Conservation (phyloP, 2,113 vertebrate genomes). For the Glareola pratincola region DNA sequence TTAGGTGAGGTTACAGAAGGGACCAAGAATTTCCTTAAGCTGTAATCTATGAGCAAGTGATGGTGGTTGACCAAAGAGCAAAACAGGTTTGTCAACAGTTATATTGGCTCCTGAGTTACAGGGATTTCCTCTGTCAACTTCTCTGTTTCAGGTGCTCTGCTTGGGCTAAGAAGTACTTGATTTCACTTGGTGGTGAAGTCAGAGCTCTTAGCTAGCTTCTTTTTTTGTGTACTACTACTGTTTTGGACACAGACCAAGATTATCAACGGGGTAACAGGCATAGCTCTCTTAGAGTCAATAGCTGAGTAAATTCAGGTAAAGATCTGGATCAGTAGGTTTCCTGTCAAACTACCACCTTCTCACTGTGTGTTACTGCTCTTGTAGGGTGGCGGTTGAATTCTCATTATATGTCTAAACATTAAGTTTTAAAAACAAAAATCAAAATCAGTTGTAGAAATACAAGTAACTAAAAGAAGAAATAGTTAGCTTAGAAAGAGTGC, state of each 20-base stretch:
- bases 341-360: not conserved
- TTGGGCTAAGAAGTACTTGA: not conserved
- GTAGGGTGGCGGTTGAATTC: not conserved
- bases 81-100: not conserved
- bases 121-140: not conserved
- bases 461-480: not conserved
- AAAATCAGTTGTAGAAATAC: not conserved
- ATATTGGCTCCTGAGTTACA: not conserved
- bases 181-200: not conserved
- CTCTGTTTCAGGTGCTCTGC: not conserved
- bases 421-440: not conserved
- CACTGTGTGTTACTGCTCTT: not conserved
- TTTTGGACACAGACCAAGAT: not conserved
- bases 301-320: not conserved
- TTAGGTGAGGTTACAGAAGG: not conserved
- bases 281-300: not conserved
- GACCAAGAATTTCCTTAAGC: not conserved
- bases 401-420: not conserved
- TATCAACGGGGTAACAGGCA: not conserved
- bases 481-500: not conserved
- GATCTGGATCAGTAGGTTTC: not conserved
- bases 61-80: rapidly evolving
- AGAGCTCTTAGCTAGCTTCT: not conserved
- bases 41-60: not conserved
- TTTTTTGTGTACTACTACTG: not conserved